phyloP scores from a whole-genome alignment of 2,888 invertebrate genomes.

The Noctua pronuba region DNA sequence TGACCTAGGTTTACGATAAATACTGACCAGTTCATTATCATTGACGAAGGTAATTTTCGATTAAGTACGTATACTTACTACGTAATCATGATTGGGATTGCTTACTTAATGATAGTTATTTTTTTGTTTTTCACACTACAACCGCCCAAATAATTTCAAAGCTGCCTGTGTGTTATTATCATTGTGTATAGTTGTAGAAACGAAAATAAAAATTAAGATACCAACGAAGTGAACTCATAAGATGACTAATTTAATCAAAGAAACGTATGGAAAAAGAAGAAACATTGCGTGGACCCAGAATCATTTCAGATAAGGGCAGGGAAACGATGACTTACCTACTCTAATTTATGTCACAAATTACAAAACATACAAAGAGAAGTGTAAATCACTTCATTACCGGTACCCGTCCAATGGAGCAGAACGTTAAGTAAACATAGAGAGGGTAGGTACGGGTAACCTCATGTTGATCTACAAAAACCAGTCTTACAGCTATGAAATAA shows the following conservation, averaged over 20 bases:
- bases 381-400: slow-evolving; percentile 12
- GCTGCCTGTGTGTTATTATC: not conserved
- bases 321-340: not conserved
- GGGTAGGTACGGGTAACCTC: not conserved
- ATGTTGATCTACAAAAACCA: not conserved
- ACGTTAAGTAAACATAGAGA: slow-evolving; percentile 9
- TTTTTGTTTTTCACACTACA: not conserved
- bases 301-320: not conserved
- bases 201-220: not conserved
- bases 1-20: not conserved
- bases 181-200: not conserved
- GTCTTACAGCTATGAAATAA: not conserved
- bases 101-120: not conserved
- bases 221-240: not conserved
- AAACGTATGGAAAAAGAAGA: not conserved
- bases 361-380: not conserved
- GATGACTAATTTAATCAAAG: not conserved
- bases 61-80: not conserved
- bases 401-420: not conserved
- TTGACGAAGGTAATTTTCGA: not conserved
- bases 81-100: not conserved
- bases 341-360: not conserved
- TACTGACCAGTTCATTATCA: no score
- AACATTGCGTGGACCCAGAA: not conserved
- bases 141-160: not conserved